These are phyloP conservation scores for Chironomus riparius DNA, from an alignment of 2,888 invertebrate species.

Conservation along the genomic window DNA sequence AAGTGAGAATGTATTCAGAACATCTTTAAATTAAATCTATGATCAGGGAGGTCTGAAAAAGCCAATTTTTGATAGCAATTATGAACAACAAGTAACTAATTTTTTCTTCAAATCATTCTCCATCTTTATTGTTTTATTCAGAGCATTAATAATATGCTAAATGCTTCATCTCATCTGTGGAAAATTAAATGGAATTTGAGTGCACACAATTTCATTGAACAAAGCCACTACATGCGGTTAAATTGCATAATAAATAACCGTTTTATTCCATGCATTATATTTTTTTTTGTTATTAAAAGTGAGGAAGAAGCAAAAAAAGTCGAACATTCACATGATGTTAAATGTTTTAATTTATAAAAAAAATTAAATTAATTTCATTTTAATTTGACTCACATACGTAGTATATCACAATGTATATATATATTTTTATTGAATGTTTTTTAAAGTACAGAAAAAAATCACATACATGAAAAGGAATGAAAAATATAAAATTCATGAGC, in stretches of 20 bases:
- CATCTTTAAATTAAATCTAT: too few relatives aligned
- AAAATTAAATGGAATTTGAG: not conserved
- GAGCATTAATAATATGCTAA: not conserved
- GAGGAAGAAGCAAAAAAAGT: not conserved
- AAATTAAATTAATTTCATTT: conserved; percentile 18
- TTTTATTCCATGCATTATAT: not conserved
- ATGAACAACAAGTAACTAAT: not conserved
- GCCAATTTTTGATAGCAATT: too few relatives aligned
- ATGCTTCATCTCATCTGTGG: not conserved
- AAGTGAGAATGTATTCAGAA: too few relatives aligned
- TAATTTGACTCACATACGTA: not conserved
- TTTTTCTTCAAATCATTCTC: not conserved
- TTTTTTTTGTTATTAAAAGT: not conserved
- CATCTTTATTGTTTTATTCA: too few relatives aligned
- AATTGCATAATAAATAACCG: conserved; percentile 23
- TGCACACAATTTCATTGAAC: not conserved
- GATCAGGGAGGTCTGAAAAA: too few relatives aligned
- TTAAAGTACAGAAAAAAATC: too few relatives aligned
- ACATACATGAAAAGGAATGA: not conserved
- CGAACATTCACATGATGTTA: not conserved
- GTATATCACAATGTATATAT: not conserved
- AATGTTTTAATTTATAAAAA: conserved; percentile 5
- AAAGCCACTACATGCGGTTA: not conserved
- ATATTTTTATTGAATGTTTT: too few relatives aligned
- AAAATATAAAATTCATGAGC: not conserved